Conservation (phyloP, 1,140 invertebrate species). For the Gerris buenoi region DNA sequence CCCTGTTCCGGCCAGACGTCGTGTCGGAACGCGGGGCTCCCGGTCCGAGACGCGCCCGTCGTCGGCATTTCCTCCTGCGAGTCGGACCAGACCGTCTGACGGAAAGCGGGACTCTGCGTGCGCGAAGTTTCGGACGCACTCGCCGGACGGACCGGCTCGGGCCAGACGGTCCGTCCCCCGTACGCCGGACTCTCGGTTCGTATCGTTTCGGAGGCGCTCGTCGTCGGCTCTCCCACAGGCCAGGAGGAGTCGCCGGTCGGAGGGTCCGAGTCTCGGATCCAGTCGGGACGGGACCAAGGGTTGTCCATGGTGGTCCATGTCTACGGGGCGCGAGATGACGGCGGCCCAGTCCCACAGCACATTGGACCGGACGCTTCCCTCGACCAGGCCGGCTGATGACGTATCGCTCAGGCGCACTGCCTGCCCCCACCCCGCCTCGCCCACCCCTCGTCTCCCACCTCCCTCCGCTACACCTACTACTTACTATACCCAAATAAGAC, state of each 20-base stretch:
- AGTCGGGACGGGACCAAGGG: not conserved
- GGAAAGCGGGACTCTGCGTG: no score
- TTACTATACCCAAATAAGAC: not conserved
- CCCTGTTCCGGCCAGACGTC: no score
- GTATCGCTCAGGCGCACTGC: not conserved
- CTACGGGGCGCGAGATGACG: not conserved
- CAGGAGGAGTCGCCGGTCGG: not conserved
- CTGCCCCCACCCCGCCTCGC: not conserved
- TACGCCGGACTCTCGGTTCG: no score
- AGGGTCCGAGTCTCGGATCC: not conserved
- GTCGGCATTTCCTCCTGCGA: not conserved
- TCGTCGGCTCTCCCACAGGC: no score
- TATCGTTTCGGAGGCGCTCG: no score
- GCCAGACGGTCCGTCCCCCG: no score
- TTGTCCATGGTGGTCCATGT: not conserved
- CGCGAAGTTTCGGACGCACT: no score
- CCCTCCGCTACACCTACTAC: not conserved
- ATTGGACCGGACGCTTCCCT: not conserved
- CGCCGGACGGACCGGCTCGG: no score
- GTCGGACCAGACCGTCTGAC: not conserved
- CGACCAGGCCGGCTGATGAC: not conserved
- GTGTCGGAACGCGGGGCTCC: no score
- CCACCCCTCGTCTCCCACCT: not conserved
- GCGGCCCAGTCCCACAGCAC: not conserved
- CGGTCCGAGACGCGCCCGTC: no score